Base-by-base conservation (phyloP, 2,797 vertebrate species). In the Phrynocephalus vlangalii region DNA sequence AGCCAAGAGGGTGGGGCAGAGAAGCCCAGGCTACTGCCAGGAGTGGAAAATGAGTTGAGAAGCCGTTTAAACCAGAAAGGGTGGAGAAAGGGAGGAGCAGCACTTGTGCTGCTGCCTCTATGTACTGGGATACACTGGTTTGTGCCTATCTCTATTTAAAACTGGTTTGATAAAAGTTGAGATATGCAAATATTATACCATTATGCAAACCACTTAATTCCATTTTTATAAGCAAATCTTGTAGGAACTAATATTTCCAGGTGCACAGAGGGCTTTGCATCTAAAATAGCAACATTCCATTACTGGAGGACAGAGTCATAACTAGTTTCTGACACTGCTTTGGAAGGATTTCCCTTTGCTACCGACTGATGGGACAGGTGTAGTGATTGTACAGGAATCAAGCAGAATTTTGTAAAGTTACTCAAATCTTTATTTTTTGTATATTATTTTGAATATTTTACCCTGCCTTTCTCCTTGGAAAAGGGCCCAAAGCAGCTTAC, bases 91-190 rank as follows among this genome's bases (percentile, higher is more conserved):
- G 38, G 38, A 44, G 38, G 38, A 44, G 38, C 38, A 44, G 38
- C 38, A 44, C 38, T 44, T 44, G 38, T 44, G 38, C 38, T 44
- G 38, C 38, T 44, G 38, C 38, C 38, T 44, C 38, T 44, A 44
- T 44, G 38, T 44, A 44, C 38, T 44, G 38, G 38, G 38, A 44
- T 44, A 44, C 5, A 44, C 38, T 44, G 38, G 38, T 44, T 44
- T 44, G 38, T 44, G 38, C 38, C 38, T 44, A 44, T 44, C 38
- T 44, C 38, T 44, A 44, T 85, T 73, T 44, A 85, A 44, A 76
- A 75, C 52, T 82, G 20, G 33, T 84, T 82, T 86, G 76, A 33
- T 80, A 78, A 88, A 86, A 82, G 20, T 7, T 44, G 68, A 86
- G 85, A 85, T 28, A 75, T 63, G 0, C 56, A 85, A 83, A 73